Evolutionary conservation across 1,140 invertebrate genomes (phyloP), one percentile per base, ranked within the genome.

Genomic region (Portunus trituberculatus): DNA sequence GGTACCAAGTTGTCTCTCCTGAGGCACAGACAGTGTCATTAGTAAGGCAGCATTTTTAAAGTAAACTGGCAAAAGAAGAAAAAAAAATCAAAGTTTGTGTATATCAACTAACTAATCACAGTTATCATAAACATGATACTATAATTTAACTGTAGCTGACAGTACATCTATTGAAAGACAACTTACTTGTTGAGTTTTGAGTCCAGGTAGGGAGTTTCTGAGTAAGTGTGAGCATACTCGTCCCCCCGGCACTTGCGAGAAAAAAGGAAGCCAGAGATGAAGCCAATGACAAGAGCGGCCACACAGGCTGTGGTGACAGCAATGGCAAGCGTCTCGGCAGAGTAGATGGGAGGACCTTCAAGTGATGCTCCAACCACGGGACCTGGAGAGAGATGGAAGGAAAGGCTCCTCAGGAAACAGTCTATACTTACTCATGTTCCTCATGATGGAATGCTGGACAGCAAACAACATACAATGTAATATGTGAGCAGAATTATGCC

Each of bases 251-350:
- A 96, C 76, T 96, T 96, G 96, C 98, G 97, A 12, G 98, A 98
- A 97, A 98, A 98, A 96, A 98, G 97, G 97, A 98, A 99, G 4
- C 98, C 98, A 92, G 98, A 98, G 82, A 98, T 98, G 97, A 99
- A 99, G 59, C 98, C 98, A 52, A 98, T 97, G 96, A 98, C 98
- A 84, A 99, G 97, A 2, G 98, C 98, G 87, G 98, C 98, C 86
- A 99, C 97, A 96, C 98, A 98, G 12, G 98, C 98, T 6, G 98
- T 98, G 31, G 98, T 98, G 16, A 98, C 98, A 7, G 98, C 98
- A 87, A 98, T 98, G 32, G 98, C 98, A 87, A 98, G 97, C 0
- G 98, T 98, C 96, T 98, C 98, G 0, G 98, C 98, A 16, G 98
- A 98, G 97, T 98, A 98, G 67, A 98, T 96, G 52, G 93, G 93